Evolutionary conservation across 2,797 vertebrate genomes (phyloP), one percentile per base, ranked within the genome.

Genomic region (Macroramphosus scolopax): DNA sequence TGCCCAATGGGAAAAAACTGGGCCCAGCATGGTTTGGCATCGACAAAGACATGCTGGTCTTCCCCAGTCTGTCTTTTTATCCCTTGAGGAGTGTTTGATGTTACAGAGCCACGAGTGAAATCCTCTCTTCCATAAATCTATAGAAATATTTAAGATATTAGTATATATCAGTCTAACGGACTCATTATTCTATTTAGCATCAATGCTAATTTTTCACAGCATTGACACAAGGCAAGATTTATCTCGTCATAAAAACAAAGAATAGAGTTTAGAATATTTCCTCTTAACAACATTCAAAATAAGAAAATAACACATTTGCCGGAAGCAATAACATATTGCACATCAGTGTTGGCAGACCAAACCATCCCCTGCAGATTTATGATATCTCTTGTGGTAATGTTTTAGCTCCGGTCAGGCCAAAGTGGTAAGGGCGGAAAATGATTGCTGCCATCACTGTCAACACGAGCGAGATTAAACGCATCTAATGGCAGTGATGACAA

Each of bases 1-100:
- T 71, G 72, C 80, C 84, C 73, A 60, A n/a, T 70, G 76, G 77
- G 75, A 51, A 54, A 62, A 81, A 84, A 75, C 36, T 63, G 43
- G 57, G 60, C 66, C 51, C 66, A 61, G 63, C 71, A 51, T 53
- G 59, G 26, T 66, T 63, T 69, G 68, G 63, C 59, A 62, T 54
- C 61, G 53, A 46, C 53, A 30, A 30, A 55, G 60, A 39, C 36
- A 75, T 34, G 44, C 32, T 33, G 32, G 74, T 64, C 67, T 70
- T 76, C 40, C 71, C 50, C 29, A 0, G 42, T 51, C 54, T 42
- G 18, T 60, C 35, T 62, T 41, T 56, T 42, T 26, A 47, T 52
- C 20, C 15, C 17, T 17, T 6, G 5, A n/a, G 28, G 28, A 66
- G 31, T 13, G 8, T 12, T 51, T 26, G 16, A 50, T 22, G 62